Conservation (phyloP, 2,797 vertebrate species). For the Picus viridis region DNA sequence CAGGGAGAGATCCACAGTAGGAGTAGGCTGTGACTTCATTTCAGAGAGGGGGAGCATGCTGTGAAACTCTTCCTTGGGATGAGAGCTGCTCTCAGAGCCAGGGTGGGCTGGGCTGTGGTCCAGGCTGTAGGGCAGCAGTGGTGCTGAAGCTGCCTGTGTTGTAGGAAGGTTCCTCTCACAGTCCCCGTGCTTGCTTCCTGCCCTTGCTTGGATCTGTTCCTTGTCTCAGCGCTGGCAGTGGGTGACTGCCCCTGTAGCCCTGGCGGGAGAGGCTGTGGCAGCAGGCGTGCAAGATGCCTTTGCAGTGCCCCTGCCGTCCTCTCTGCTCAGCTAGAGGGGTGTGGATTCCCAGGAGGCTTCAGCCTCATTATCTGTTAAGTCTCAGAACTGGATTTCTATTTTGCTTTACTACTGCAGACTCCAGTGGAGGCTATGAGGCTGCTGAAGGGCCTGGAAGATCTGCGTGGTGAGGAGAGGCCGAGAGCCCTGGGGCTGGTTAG, state of each 20-base stretch:
- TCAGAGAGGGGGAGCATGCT: background rate
- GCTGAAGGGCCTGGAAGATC: too few species aligned
- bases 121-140: fast-evolving
- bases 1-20: background rate
- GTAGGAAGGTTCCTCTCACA: background rate
- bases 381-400: background rate
- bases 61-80: background rate
- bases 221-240: background rate
- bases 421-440: too few species aligned
- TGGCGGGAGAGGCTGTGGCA: background rate
- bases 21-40: background rate
- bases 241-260: too few species aligned
- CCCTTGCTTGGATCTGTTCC: background rate
- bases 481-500: too few species aligned
- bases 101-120: background rate
- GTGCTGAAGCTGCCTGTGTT: background rate
- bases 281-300: background rate
- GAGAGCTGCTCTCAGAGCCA: background rate
- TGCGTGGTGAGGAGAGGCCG: too few species aligned
- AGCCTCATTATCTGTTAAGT: background rate
- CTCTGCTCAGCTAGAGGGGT: background rate
- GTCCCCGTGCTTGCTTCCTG: background rate
- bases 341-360: background rate
- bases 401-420: background rate
- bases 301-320: background rate